Evolutionary conservation across 2,113 vertebrate genomes (phyloP), one percentile per base, ranked within the genome.

Genomic region (Hymenochirus boettgeri): DNA sequence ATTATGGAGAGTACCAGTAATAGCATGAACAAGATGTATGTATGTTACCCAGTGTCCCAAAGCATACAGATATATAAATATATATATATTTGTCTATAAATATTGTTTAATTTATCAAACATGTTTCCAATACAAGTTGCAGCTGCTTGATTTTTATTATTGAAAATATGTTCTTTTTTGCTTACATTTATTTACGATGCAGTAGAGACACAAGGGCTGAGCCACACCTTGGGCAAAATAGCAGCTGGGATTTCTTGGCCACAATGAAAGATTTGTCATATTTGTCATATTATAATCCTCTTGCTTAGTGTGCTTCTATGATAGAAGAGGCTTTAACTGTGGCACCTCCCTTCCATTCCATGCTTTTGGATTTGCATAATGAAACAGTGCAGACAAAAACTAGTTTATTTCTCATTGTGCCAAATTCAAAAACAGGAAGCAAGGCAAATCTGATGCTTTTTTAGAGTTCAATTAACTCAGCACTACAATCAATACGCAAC

Each of bases 151-250:
- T n/a, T n/a, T n/a, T n/a, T n/a, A n/a, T n/a, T n/a, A n/a, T n/a
- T n/a, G n/a, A n/a, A n/a, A n/a, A n/a, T n/a, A n/a, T n/a, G n/a
- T n/a, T n/a, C n/a, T n/a, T n/a, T n/a, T n/a, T n/a, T n/a, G n/a
- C n/a, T n/a, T n/a, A n/a, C 33, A 15, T 5, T 31, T 3, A 69
- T 57, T 60, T 21, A 69, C 65, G 56, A 59, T 21, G 35, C 60
- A 57, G 50, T 29, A 69, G 22, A 60, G 27, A 12, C 56, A 48
- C 57, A 53, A 29, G 25, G 35, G n/a, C 3, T 45, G 25, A 19
- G 56, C 47, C 24, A 59, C 5, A 31, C 1, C 4, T 13, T 15
- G 56, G 33, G 27, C 19, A 18, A 37, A 53, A 10, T 27, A 12
- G 23, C 24, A 22, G 17, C 15, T 52, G 6, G 31, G 33, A 10